Percentiles rank a stretch among this genome's conserved stretches.
Evolutionary conservation across 92 coral and sea anemone genomes (phyloP).

Genomic region (Virgularia gustaviana): DNA sequence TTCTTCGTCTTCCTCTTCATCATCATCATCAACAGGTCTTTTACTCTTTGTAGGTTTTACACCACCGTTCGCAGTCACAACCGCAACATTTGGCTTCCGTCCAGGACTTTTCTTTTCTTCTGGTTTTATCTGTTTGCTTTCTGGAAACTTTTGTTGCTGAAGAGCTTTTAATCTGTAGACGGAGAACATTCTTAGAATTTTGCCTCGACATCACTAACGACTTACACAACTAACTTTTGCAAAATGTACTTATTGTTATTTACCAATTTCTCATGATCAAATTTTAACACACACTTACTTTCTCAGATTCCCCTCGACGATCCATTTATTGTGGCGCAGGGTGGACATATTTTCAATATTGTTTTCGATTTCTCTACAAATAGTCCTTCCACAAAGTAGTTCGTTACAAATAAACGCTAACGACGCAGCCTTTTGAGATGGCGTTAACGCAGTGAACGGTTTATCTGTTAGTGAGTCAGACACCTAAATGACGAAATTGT

Average conservation of each 20-base stretch:
- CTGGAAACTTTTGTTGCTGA: slow-evolving; percentile 92
- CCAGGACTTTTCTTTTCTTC: slow-evolving; percentile 89
- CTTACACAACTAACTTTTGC: background rate
- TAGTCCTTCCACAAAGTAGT: slow-evolving; percentile 76
- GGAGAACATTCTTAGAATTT: background rate
- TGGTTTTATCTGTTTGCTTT: slow-evolving; percentile 52
- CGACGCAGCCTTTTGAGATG: slow-evolving; percentile 72
- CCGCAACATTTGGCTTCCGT: slow-evolving; percentile 64
- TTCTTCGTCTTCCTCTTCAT: slow-evolving; percentile 71
- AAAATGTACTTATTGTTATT: background rate
- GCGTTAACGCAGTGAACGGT: slow-evolving; percentile 83
- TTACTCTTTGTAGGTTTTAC: slow-evolving; percentile 72
- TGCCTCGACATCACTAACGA: background rate
- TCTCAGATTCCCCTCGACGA: slow-evolving; percentile 86
- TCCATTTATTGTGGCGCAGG: slow-evolving; percentile 90
- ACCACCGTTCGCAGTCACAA: slow-evolving; percentile 38
- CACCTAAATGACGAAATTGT: slow-evolving; percentile 48
- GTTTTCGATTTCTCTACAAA: slow-evolving; percentile 85
- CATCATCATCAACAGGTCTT: slow-evolving; percentile 77
- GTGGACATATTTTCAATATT: slow-evolving; percentile 94
- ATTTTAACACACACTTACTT: slow-evolving; percentile 75
- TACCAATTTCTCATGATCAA: too few relatives aligned
- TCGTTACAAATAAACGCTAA: slow-evolving; percentile 88
- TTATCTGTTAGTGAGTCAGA: slow-evolving; percentile 74
- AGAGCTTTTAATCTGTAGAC: slow-evolving; percentile 71